phyloP scores from a whole-genome alignment of 2,113 vertebrate species.

The zebrafish (Danio rerio) region GRCz12tu NC_133180.1:73152501-73153000 shows the following conservation, averaged over 20 bases:
- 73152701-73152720: background rate
- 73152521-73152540: conserved; percentile 65
- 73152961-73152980: too few species aligned
- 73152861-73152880: too few species aligned
- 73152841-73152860: too few species aligned
- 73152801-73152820: too few species aligned
- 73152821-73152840: too few species aligned
- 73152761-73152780: too few species aligned
- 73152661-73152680: conserved; percentile 21
- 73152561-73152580: conserved; percentile 79
- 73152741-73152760: background rate
- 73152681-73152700: background rate
- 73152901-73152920: too few species aligned
- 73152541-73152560: conserved; percentile 74
- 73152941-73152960: too few species aligned
- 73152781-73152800: too few species aligned
- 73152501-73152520: conserved; percentile 76
- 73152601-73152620: conserved; percentile 79
- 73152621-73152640: conserved; percentile 26
- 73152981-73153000: too few species aligned
- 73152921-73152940: too few species aligned
- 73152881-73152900: too few species aligned
- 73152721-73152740: background rate
- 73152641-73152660: conserved; percentile 25
- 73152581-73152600: conserved; percentile 67